Evolutionary conservation across 2,113 vertebrate genomes (phyloP).

Genomic region (Recurvirostra avosetta): DNA sequence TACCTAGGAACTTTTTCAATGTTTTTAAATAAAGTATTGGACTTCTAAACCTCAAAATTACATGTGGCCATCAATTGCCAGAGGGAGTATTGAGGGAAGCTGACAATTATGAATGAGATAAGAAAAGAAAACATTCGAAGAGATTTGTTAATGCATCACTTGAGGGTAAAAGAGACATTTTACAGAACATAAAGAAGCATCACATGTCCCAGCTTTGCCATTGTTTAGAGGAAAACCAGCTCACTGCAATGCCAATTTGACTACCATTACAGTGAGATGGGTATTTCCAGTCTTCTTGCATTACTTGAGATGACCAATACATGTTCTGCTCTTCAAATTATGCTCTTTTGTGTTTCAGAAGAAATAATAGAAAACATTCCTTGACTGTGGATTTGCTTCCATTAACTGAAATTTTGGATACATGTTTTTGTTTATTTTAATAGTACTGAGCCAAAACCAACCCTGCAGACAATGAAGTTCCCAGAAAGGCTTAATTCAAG

Average conservation of each 20-base stretch:
- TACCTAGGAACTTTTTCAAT: not conserved
- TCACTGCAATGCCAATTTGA: not conserved
- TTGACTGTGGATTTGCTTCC: not conserved
- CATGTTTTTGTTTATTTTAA: not conserved
- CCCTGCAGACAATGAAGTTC: not conserved
- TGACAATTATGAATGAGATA: conserved; percentile 48
- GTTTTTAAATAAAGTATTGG: not conserved
- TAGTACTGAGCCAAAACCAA: not conserved
- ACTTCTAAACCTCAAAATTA: conserved; percentile 13
- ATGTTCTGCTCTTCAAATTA: not conserved
- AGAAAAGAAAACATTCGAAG: conserved; percentile 38
- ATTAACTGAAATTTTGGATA: not conserved
- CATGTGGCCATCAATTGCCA: not conserved
- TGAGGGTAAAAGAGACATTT: conserved; percentile 3
- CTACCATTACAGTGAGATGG: not conserved
- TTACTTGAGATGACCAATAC: not conserved
- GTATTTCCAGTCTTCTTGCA: not conserved
- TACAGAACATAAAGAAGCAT: not conserved
- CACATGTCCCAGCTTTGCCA: not conserved
- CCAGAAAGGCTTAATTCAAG: not conserved
- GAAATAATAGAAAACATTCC: not conserved
- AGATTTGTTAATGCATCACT: conserved; percentile 37
- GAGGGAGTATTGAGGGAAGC: not conserved
- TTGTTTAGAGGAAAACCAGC: not conserved
- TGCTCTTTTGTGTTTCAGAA: not conserved